Evolutionary conservation across 1,140 invertebrate species (phyloP).

Genomic region (Psilanteris sp.): DNA sequence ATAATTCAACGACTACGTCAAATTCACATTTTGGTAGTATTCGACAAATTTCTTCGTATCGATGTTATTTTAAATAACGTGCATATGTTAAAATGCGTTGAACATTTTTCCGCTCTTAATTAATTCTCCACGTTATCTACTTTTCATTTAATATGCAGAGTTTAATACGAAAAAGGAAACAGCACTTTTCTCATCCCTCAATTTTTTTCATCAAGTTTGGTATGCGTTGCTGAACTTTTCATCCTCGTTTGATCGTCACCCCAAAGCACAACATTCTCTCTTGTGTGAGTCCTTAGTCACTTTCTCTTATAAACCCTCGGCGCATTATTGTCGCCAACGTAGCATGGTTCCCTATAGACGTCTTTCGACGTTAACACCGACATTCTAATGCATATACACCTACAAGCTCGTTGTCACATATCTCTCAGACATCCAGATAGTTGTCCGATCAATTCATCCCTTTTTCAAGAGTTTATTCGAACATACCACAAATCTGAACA

Average conservation of each 20-base stretch:
- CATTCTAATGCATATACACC: conserved; percentile 56
- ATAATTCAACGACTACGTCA: conserved; percentile 20
- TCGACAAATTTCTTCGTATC: conserved; percentile 9
- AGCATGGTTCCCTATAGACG: conserved; percentile 47
- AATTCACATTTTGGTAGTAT: conserved; percentile 9
- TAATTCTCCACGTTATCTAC: conserved; percentile 36
- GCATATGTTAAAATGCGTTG: conserved; percentile 1
- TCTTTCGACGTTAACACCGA: conserved; percentile 39
- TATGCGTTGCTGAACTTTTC: conserved; percentile 52
- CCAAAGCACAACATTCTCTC: conserved; percentile 43
- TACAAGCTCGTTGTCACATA: conserved; percentile 49
- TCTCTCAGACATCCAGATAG: conserved; percentile 42
- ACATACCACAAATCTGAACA: conserved; percentile 51
- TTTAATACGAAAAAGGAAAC: background rate
- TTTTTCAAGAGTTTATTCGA: conserved; percentile 50
- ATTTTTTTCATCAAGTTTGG: conserved; percentile 47
- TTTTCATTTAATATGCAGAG: conserved; percentile 35
- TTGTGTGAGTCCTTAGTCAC: conserved; percentile 48
- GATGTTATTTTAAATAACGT: conserved; percentile 24
- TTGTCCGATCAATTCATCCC: conserved; percentile 52
- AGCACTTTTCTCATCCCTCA: conserved; percentile 15
- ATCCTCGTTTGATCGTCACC: conserved; percentile 51
- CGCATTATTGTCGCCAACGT: conserved; percentile 59
- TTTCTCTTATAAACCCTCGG: conserved; percentile 54
- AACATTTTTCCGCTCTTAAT: conserved; percentile 22